Percentiles rank a stretch among this genome's conserved stretches.
Evolutionary conservation across 2,113 vertebrate genomes (phyloP).

Genomic region (Colinus virginianus): DNA sequence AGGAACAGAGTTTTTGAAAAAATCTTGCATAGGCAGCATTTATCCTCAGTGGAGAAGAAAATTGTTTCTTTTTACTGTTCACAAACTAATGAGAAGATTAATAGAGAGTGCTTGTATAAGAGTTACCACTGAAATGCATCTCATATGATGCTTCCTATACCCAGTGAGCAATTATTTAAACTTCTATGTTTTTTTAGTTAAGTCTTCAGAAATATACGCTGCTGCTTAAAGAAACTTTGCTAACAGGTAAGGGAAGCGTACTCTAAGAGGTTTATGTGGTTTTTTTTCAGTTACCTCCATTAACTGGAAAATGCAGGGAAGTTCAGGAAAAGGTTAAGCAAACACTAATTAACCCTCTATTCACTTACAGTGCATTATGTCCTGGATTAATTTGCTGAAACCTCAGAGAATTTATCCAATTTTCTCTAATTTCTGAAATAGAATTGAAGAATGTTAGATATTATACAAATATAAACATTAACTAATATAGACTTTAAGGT

Average conservation of each 20-base stretch:
- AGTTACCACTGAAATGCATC: not conserved
- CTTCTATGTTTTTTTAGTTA: not conserved
- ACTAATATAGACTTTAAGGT: constrained; percentile 31
- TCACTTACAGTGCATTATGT: not conserved
- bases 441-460: constrained; percentile 29
- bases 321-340: constrained; percentile 83
- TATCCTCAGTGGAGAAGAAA: not conserved
- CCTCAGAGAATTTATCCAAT: constrained; percentile 45
- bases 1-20: not conserved
- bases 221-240: constrained; percentile 12
- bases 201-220: not conserved
- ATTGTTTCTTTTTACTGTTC: not conserved
- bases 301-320: constrained; percentile 79
- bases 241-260: not conserved
- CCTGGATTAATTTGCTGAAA: constrained; percentile 59
- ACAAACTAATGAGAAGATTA: not conserved
- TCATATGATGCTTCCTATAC: not conserved
- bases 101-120: not conserved
- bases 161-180: not conserved
- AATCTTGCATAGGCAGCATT: not conserved
- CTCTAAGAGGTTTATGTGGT: constrained; percentile 20
- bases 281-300: constrained; percentile 81
- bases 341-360: constrained; percentile 75
- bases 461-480: not conserved
- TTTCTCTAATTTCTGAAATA: constrained; percentile 32